Base-by-base conservation (phyloP, 1,140 invertebrate genomes). In the Scaptomyza montana region DNA sequence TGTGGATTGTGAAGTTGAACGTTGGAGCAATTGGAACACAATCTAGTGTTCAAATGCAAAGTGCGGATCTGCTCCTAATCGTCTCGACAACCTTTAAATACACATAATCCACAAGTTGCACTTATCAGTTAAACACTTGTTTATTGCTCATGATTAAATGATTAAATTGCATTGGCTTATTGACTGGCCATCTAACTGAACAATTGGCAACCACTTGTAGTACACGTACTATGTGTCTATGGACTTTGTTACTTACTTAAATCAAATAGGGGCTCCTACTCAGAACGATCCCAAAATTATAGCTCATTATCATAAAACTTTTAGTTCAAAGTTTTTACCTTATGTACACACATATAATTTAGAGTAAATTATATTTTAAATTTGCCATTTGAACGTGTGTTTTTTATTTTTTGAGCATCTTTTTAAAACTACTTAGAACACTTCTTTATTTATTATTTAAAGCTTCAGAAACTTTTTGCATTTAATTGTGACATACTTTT, bases 51-150 rank as follows among this genome's bases (percentile, higher is more conserved):
- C 5, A 21, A 54, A 60, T 53, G 46, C 61, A 61, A 64, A 64
- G 61, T 21, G 57, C 49, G 25, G 25, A 5, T 19, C 36, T 7
- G 19, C 43, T 16, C 10, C 28, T 67, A 65, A 56, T 65, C 63
- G 50, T 50, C 33, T 39, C 46, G 12, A 56, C 41, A 47, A 16
- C 57, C 30, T 21, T 12, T 39, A 28, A 36, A 7, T 9, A 36
- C 33, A 36, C 7, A 0, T 36, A 36, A 36, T 36, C 33, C 33
- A 9, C 1, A 8, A 51, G 12, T 13, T 51, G 19, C 57, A 50
- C 45, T 41, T 55, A 65, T 51, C 51, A 30, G 33, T n/a, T n/a
- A 1, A 25, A 19, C 57, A 62, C 50, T 30, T 54, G 50, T 13
- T 41, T 50, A 69, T 54, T 55, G 54, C 41, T 10, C 4, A 39